Percentiles rank a stretch among this genome's conserved stretches.
phyloP scores from a whole-genome alignment of 2,797 vertebrate species.

The Cygnus olor region DNA sequence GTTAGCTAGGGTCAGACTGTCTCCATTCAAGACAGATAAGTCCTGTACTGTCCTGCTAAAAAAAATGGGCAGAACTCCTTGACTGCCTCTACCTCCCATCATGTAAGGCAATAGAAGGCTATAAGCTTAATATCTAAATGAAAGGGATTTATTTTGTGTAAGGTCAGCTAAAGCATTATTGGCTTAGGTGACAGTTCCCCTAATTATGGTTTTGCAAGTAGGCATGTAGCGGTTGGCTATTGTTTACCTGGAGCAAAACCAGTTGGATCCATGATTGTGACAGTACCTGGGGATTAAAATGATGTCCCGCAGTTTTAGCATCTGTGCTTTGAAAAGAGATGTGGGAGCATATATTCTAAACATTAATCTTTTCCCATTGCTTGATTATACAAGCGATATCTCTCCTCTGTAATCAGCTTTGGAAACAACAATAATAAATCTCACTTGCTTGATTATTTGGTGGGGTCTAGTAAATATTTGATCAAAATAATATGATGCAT shows the following conservation, averaged over 20 bases:
- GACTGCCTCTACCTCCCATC: not conserved
- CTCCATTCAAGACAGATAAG: not conserved
- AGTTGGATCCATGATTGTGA: slow-evolving; percentile 58
- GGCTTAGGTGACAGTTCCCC: not conserved
- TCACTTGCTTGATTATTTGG: slow-evolving; percentile 15
- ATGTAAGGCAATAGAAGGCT: not conserved
- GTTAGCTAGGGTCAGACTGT: not conserved
- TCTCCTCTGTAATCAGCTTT: slow-evolving; percentile 48
- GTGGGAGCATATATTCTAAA: slow-evolving; percentile 20
- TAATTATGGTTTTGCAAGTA: slow-evolving; percentile 18
- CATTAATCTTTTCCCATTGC: not conserved
- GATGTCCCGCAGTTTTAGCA: slow-evolving; percentile 67
- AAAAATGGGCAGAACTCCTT: not conserved
- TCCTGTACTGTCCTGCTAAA: not conserved
- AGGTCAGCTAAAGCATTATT: slow-evolving; percentile 7
- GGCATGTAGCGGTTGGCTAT: slow-evolving; percentile 36
- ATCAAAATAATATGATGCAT: not conserved
- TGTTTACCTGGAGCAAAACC: slow-evolving; percentile 54
- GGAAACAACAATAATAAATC: slow-evolving; percentile 15
- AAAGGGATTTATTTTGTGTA: slow-evolving; percentile 2
- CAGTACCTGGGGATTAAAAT: slow-evolving; percentile 67
- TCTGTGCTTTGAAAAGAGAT: slow-evolving; percentile 61
- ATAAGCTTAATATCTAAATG: not conserved
- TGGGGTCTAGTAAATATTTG: not conserved
- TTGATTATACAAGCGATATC: slow-evolving; percentile 40